Base-by-base conservation (phyloP, 2,888 invertebrate genomes). In the Muschampia staudingeri region DNA sequence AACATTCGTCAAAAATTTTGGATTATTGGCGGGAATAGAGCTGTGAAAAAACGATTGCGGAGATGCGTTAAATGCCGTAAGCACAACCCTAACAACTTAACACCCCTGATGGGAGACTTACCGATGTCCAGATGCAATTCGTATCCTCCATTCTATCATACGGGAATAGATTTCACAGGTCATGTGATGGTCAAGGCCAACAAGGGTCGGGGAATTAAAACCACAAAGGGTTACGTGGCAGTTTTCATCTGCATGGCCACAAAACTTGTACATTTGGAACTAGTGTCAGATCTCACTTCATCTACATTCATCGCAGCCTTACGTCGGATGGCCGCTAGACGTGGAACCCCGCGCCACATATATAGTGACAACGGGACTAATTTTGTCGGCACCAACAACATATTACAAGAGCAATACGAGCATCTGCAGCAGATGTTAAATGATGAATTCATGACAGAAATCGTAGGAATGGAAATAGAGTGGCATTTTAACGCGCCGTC, bases 71-170 rank as follows among this genome's bases (percentile, higher is more conserved):
- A 42, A 2, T 87, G 85, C 30, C 82, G 69, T 71, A 79, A 77
- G 37, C 78, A 84, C 11, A 70, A 84, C 6, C 81, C 84, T 14
- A 72, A 11, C 2, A 82, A 69, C 65, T 77, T 77, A n/a, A 3
- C 80, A 6, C 84, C 85, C 76, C 70, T 87, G 9, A 87, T 87
- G 86, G 87, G 86, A 25, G 82, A 87, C 37, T 78, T 85, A 80
- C 87, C 86, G 9, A 65, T 42, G 4, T 65, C 76, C 5, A 79
- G 86, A 61, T 11, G 75, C 83, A 7, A 52, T 56, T 7, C 82
- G 44, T 44, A 44, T 44, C 44, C 44, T 11, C 44, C 44, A 44
- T 44, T 44, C 44, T 44, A 44, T 44, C 44, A 44, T 44, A 44
- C 44, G 9, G 44, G 44, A 11, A 44, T 44, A 8, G 44, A 44